These are phyloP conservation scores for Pseudopodoces humilis DNA, from an alignment of 2,113 vertebrate species.

Conservation along the genomic window DNA sequence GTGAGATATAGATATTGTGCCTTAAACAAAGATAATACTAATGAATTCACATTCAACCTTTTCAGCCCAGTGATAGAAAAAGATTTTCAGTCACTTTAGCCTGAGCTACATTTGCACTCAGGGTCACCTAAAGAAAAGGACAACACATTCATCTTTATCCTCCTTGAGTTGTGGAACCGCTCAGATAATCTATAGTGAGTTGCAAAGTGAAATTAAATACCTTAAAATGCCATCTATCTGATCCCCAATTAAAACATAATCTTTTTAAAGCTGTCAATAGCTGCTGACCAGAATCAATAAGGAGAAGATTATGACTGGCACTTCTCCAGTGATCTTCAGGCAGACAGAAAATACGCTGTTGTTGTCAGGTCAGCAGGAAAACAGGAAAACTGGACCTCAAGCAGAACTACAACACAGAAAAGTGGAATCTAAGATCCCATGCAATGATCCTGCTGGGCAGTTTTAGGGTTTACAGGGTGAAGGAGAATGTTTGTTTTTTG, in stretches of 20 bases:
- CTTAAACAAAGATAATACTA: slow-evolving; percentile 75
- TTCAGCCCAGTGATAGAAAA: slow-evolving; percentile 76
- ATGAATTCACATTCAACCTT: slow-evolving; percentile 82
- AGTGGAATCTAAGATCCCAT: slow-evolving; percentile 2
- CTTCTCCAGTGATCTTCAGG: slow-evolving; percentile 69
- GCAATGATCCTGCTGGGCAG: not conserved
- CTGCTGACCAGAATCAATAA: slow-evolving; percentile 79
- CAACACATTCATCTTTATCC: slow-evolving; percentile 83
- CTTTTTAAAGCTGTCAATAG: slow-evolving; percentile 84
- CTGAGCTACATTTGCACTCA: slow-evolving; percentile 64
- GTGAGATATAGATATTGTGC: slow-evolving; percentile 45
- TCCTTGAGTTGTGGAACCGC: slow-evolving; percentile 66
- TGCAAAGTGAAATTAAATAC: slow-evolving; percentile 74
- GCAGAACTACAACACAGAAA: not conserved
- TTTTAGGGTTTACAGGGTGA: not conserved
- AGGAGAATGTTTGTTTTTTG: not conserved
- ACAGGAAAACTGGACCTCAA: slow-evolving; percentile 14
- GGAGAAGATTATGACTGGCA: slow-evolving; percentile 76
- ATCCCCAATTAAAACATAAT: slow-evolving; percentile 87
- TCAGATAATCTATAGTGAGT: slow-evolving; percentile 73
- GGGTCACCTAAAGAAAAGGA: slow-evolving; percentile 79
- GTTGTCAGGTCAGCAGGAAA: slow-evolving; percentile 48
- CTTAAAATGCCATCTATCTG: slow-evolving; percentile 79
- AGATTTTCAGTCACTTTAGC: slow-evolving; percentile 82
- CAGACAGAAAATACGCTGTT: slow-evolving; percentile 64